Evolutionary conservation across 2,888 invertebrate genomes (phyloP).

Genomic region (Ryuthela nishihirai): DNA sequence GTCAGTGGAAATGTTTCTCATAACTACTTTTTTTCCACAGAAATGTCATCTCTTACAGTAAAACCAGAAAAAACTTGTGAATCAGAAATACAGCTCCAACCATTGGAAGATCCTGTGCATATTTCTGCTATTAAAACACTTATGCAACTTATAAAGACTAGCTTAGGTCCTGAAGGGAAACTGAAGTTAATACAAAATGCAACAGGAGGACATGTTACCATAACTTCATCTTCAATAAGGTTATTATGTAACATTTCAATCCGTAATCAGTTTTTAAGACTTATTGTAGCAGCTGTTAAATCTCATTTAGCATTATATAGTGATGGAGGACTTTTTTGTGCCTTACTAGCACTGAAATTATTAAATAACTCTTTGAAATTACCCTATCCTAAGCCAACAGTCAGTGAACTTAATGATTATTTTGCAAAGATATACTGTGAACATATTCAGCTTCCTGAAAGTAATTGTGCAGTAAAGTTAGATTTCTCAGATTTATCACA

Average conservation of each 20-base stretch:
- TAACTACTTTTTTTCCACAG: too few species aligned
- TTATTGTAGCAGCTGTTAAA: conserved; percentile 14
- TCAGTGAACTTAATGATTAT: conserved; percentile 3
- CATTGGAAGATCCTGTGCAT: too few species aligned
- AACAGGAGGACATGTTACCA: conserved; percentile 2
- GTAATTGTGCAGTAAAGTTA: neutral
- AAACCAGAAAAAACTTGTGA: too few species aligned
- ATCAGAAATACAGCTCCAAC: too few species aligned
- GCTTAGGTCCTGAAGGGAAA: conserved; percentile 12
- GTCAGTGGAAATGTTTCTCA: too few species aligned
- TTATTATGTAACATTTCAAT: conserved; percentile 4
- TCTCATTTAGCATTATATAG: conserved; percentile 5
- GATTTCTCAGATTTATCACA: conserved; percentile 10
- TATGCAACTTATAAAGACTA: neutral
- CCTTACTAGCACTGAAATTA: conserved; percentile 1
- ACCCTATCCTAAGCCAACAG: neutral
- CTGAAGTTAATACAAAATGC: conserved; percentile 9
- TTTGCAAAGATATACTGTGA: conserved; percentile 6
- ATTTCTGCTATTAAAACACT: conserved; percentile 3
- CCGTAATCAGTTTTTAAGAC: conserved; percentile 2
- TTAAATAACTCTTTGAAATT: neutral
- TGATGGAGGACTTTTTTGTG: conserved; percentile 10
- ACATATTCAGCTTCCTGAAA: neutral
- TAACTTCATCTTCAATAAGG: conserved; percentile 16
- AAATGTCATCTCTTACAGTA: too few species aligned